Conservation (phyloP, 2,113 vertebrate genomes). For the Micronycteris hirsuta region DNA sequence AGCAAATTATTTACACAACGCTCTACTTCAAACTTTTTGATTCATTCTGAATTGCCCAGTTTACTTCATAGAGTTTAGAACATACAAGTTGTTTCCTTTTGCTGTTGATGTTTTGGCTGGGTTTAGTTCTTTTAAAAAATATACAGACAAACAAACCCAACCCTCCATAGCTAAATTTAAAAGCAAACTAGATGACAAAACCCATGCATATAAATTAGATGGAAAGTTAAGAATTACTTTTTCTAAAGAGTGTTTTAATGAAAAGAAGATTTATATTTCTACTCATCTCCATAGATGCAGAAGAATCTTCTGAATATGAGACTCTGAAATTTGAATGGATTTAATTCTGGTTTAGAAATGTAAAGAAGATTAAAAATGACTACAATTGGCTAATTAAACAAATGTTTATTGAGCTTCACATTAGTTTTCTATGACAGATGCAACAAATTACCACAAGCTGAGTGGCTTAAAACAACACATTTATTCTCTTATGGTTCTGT, state of each 20-base stretch:
- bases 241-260: not conserved
- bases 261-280: conserved; percentile 9
- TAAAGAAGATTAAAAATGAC: not conserved
- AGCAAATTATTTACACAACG: not conserved
- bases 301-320: not conserved
- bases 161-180: not conserved
- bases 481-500: not conserved
- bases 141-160: not conserved
- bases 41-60: conserved; percentile 11
- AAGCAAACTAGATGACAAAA: not conserved
- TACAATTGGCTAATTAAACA: not conserved
- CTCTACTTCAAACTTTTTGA: not conserved
- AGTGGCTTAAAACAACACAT: not conserved
- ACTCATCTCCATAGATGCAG: not conserved
- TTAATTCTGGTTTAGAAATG: not conserved
- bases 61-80: not conserved
- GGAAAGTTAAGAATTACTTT: not conserved
- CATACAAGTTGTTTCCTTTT: not conserved
- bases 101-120: not conserved
- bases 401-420: not conserved
- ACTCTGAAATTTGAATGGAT: conserved; percentile 18
- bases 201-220: not conserved
- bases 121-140: not conserved
- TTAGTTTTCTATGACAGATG: not conserved
- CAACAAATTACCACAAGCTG: not conserved